phyloP scores from a whole-genome alignment of 2,888 invertebrate genomes.

The Lycaena phlaeas region DNA sequence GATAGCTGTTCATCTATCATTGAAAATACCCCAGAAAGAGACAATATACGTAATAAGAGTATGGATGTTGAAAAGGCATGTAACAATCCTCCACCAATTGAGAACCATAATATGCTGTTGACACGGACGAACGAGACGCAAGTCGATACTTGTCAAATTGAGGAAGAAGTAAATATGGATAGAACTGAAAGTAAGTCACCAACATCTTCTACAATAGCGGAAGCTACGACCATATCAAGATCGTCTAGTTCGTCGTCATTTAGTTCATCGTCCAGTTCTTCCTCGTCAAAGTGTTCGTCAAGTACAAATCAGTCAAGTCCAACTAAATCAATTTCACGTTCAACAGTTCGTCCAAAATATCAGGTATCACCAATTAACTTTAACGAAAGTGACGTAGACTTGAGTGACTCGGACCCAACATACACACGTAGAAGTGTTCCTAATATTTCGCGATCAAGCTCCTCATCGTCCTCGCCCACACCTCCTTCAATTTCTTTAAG shows the following conservation, averaged over 20 bases:
- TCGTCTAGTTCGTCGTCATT: slow-evolving; percentile 5
- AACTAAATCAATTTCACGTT: slow-evolving; percentile 1
- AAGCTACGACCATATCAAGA: no score
- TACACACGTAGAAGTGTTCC: slow-evolving; percentile 8
- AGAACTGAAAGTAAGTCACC: no score
- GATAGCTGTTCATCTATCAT: no score
- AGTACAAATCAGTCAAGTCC: background rate
- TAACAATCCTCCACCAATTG: no score
- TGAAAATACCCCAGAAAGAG: no score
- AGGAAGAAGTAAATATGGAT: no score
- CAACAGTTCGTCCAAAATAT: slow-evolving; percentile 7
- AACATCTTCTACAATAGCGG: no score
- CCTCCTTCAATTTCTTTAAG: slow-evolving; percentile 1
- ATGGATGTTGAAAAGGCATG: no score
- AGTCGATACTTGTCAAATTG: no score
- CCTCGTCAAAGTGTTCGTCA: slow-evolving; percentile 2
- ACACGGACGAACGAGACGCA: no score
- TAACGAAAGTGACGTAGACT: slow-evolving; percentile 11
- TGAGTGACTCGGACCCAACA: slow-evolving; percentile 11
- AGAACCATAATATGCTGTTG: no score
- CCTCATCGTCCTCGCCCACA: slow-evolving; percentile 3
- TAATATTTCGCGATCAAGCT: slow-evolving; percentile 9
- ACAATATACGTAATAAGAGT: no score
- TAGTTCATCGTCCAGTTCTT: slow-evolving; percentile 4
- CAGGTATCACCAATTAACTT: slow-evolving; percentile 10